Evolutionary conservation across 2,888 invertebrate genomes (phyloP).

Genomic region (Nasonovia ribisnigri): DNA sequence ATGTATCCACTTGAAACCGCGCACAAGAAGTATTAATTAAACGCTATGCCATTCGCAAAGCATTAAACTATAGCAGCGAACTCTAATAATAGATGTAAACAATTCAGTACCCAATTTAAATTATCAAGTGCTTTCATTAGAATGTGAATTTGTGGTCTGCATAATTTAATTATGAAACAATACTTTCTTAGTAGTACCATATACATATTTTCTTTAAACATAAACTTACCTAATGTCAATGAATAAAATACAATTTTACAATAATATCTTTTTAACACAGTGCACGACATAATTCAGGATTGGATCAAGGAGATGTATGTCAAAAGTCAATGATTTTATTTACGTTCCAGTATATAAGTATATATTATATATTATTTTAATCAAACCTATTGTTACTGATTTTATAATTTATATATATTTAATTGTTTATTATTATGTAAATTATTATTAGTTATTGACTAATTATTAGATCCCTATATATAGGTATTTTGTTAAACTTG

Average conservation of each 20-base stretch:
- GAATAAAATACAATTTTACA: not conserved
- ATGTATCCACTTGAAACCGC: not conserved
- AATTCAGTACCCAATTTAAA: not conserved
- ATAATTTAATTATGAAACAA: not conserved
- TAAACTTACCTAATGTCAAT: not conserved
- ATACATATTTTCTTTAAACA: not conserved
- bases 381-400: not conserved
- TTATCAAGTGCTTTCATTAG: not conserved
- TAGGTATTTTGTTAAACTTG: not conserved
- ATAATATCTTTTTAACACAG: not conserved
- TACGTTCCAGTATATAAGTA: not conserved
- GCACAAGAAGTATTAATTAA: not conserved
- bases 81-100: not conserved
- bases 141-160: not conserved
- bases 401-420: not conserved
- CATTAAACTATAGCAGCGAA: not conserved
- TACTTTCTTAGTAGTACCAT: not conserved
- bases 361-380: not conserved
- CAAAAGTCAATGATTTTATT: not conserved
- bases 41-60: not conserved
- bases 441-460: too few species aligned
- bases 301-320: not conserved
- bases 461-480: too few species aligned
- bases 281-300: not conserved
- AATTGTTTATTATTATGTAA: not conserved